phyloP scores from a whole-genome alignment of 2,888 invertebrate species.

The Chymomyza procnemis region DNA sequence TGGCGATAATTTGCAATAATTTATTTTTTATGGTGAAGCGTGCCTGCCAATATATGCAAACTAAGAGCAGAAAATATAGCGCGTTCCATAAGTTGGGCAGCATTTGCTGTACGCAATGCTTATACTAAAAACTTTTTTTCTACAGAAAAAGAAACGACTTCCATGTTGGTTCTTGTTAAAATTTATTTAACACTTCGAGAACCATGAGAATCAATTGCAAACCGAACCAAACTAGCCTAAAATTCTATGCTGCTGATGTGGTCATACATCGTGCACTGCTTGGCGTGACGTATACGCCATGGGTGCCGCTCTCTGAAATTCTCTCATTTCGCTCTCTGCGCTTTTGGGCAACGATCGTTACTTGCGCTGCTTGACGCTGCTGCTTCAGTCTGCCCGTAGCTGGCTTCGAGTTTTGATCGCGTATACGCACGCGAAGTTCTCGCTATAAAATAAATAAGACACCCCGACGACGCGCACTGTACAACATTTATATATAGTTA shows the following conservation, averaged over 20 bases:
- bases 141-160: neutral
- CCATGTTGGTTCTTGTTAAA: conserved; percentile 20
- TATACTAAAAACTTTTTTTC: neutral
- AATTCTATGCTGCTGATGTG: conserved; percentile 6
- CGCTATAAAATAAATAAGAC: neutral
- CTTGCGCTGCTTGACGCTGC: conserved; percentile 1
- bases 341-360: conserved; percentile 20
- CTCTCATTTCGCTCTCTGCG: conserved; percentile 10
- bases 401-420: neutral
- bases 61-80: too few relatives aligned
- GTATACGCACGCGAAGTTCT: neutral
- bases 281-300: conserved; percentile 35
- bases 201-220: neutral
- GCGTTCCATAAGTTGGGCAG: neutral
- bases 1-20: too few relatives aligned
- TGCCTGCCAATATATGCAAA: too few relatives aligned
- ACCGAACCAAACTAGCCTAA: neutral
- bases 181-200: conserved; percentile 21
- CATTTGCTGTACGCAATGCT: neutral
- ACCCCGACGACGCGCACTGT: neutral
- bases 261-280: conserved; percentile 13
- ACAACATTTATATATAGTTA: neutral
- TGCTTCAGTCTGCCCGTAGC: neutral
- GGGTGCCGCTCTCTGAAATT: neutral
- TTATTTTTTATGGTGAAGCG: too few relatives aligned